A percentile compares a stretch with the other conserved stretches of the same genome.
phyloP scores from a whole-genome alignment of 1,140 invertebrate species.

The Potamilus streckersoni region DNA sequence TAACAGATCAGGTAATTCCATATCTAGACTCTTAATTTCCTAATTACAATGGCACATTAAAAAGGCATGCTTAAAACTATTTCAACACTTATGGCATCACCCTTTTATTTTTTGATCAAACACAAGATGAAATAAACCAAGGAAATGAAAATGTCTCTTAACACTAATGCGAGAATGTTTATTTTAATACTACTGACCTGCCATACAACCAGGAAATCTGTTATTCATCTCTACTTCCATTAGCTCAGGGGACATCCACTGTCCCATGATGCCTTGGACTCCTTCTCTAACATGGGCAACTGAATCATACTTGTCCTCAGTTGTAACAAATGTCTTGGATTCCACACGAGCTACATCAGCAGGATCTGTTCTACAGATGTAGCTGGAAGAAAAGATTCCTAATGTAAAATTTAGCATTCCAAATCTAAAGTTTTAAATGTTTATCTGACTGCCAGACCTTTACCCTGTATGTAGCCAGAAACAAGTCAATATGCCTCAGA shows the following conservation, averaged over 20 bases:
- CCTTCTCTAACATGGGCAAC: conserved; percentile 76
- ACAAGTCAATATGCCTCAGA: too few relatives aligned
- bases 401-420: background rate
- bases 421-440: too few relatives aligned
- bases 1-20: too few relatives aligned
- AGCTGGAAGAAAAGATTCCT: conserved; percentile 72
- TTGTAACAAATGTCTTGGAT: conserved; percentile 94
- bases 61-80: background rate
- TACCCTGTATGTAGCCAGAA: too few relatives aligned
- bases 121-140: too few relatives aligned
- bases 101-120: too few relatives aligned
- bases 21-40: too few relatives aligned
- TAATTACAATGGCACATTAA: too few relatives aligned
- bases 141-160: background rate
- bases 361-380: conserved; percentile 94
- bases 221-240: conserved; percentile 85
- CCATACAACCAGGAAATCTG: conserved; percentile 95
- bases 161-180: conserved; percentile 47
- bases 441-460: too few relatives aligned
- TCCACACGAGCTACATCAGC: conserved; percentile 97
- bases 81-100: background rate
- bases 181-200: conserved; percentile 72
- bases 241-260: conserved; percentile 91
- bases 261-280: conserved; percentile 77
- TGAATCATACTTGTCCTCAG: conserved; percentile 82